Conservation (phyloP, 2,113 vertebrate genomes). For the Ciconia boyciana region DNA sequence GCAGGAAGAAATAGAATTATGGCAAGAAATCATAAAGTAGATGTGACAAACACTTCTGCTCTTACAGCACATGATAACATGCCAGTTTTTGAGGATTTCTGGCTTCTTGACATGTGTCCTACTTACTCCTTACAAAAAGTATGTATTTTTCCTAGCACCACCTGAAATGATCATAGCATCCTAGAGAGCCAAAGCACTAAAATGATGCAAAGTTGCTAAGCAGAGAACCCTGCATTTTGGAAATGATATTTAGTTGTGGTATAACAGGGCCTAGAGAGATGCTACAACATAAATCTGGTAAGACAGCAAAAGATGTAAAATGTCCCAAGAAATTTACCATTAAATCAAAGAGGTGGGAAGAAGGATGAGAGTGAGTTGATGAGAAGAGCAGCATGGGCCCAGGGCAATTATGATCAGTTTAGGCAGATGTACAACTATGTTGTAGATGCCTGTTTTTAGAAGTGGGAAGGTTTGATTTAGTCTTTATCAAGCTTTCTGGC, state of each 20-base stretch:
- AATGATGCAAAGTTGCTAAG: background rate
- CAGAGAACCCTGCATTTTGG: background rate
- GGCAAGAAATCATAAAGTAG: background rate
- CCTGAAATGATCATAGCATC: background rate
- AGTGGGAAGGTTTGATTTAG: background rate
- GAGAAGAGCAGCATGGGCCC: background rate
- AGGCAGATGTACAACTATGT: background rate
- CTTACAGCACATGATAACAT: background rate
- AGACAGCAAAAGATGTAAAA: background rate
- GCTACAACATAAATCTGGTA: background rate
- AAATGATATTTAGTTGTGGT: background rate
- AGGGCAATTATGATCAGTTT: background rate
- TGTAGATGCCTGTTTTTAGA: background rate
- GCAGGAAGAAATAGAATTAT: background rate
- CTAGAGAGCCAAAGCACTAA: background rate
- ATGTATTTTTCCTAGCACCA: background rate
- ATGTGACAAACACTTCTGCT: background rate
- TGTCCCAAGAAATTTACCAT: background rate
- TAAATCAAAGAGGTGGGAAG: background rate
- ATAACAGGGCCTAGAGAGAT: background rate
- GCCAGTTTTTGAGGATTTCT: constrained; percentile 5
- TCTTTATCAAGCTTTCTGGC: background rate
- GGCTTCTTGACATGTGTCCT: background rate
- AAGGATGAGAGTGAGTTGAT: background rate
- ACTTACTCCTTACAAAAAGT: background rate